phyloP scores from a whole-genome alignment of 2,113 vertebrate species.

The Atrichornis clamosus region DNA sequence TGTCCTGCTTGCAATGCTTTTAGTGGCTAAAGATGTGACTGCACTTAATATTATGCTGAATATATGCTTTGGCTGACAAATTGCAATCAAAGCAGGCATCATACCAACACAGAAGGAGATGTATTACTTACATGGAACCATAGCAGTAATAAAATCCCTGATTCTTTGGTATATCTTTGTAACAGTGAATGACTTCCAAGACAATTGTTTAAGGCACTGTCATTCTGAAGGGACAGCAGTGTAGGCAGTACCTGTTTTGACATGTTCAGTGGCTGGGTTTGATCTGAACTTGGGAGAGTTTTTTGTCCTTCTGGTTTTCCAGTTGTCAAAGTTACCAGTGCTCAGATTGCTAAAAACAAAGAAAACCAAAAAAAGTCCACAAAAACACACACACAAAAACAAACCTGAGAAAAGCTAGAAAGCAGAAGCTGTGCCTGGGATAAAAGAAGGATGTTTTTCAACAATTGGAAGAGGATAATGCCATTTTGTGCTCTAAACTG shows the following conservation, averaged over 20 bases:
- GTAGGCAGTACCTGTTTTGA: not conserved
- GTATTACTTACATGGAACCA: not conserved
- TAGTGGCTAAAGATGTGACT: not conserved
- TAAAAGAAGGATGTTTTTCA: not conserved
- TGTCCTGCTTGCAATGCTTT: not conserved
- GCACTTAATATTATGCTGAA: not conserved
- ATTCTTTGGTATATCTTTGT: not conserved
- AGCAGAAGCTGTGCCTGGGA: rapidly evolving
- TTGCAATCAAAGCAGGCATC: not conserved
- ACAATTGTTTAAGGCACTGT: not conserved
- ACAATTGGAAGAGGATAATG: not conserved
- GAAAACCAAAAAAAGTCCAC: not conserved
- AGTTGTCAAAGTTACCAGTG: not conserved
- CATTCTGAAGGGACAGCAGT: rapidly evolving
- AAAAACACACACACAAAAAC: not conserved
- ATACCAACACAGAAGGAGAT: not conserved
- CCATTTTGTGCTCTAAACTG: not conserved
- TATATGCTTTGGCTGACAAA: not conserved
- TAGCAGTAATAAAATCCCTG: not conserved
- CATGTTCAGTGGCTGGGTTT: not conserved
- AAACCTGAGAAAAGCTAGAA: not conserved
- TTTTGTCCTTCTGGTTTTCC: not conserved
- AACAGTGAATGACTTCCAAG: not conserved
- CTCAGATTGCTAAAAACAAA: not conserved
- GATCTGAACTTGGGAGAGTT: not conserved